These are phyloP conservation scores for Stenurella melanura DNA, from an alignment of 2,888 invertebrate genomes.

Conservation along the genomic window DNA sequence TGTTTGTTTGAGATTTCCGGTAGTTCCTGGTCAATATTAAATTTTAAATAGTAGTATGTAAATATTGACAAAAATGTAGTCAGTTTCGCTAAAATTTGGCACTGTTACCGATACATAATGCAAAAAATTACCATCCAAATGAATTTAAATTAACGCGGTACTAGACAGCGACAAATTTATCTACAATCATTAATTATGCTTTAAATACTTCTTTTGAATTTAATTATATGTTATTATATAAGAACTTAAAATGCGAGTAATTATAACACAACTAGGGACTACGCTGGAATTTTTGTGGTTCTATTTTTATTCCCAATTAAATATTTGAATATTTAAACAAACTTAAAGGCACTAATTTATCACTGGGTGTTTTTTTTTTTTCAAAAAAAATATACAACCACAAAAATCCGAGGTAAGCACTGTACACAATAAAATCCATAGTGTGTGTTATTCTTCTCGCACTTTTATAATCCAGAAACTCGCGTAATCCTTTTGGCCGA, in stretches of 20 bases:
- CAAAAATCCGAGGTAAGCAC: constrained; percentile 50
- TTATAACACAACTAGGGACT: constrained; percentile 15
- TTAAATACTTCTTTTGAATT: background rate
- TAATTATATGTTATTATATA: too few relatives aligned
- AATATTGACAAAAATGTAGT: background rate
- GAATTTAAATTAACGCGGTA: background rate
- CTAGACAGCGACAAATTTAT: background rate
- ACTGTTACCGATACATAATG: too few relatives aligned
- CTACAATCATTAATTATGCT: background rate
- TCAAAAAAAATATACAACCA: constrained; percentile 43
- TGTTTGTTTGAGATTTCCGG: constrained; percentile 4
- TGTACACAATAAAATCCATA: constrained; percentile 73
- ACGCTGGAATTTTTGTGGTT: constrained; percentile 22
- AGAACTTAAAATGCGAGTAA: background rate
- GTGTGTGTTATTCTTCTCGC: constrained; percentile 34
- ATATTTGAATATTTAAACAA: background rate
- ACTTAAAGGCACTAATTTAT: constrained; percentile 7
- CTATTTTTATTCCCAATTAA: constrained; percentile 20
- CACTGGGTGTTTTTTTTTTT: constrained; percentile 28
- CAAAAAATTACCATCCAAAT: too few relatives aligned
- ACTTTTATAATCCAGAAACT: constrained; percentile 53
- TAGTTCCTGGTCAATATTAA: constrained; percentile 18
- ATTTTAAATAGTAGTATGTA: background rate
- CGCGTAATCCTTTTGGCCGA: constrained; percentile 59
- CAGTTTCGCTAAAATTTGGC: background rate